Base-by-base conservation (phyloP, 2,113 vertebrate genomes). In the Oryzias curvinotus region DNA sequence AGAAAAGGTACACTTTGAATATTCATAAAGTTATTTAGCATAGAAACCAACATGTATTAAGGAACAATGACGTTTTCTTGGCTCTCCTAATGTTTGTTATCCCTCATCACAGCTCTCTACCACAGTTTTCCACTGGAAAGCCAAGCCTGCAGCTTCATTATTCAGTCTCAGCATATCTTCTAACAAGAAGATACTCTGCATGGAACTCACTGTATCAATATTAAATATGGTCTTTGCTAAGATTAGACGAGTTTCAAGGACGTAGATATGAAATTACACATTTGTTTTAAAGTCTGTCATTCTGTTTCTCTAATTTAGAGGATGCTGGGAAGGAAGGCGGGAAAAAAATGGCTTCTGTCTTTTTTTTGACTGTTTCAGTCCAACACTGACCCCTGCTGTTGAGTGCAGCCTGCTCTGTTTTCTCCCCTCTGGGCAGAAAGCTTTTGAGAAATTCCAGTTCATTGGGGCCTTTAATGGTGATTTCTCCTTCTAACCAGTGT, bases 311-410 rank as follows among this genome's bases (percentile, higher is more conserved):
- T 59, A 66, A 36, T 36, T 36, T 36, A 36, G 8, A 36, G 19
- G 28, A 57, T 55, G 23, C 21, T 18, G 18, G 21, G 26, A 19
- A 26, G 23, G 64, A 30, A 52, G 25, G 57, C 16, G 41, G 6
- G 49, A 28, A 48, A 19, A 12, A 19, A 59, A 49, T 10, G 43
- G 41, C 62, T 50, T 58, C 46, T 17, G n/a, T 52, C 26, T 62
- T 57, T 44, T 57, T 44, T 59, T 17, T 1, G 14, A 42, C 43
- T 50, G 68, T 47, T 78, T 82, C 67, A 66, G 86, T 67, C 83
- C 85, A 90, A 89, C 84, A 91, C 80, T 84, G 88, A 80, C 88
- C 87, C 87, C 91, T 90, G 77, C 75, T 90, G 90, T 59, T 73
- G 60, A 76, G n/a, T 14, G 21, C 53, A 14, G 26, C 14, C 57